These are phyloP conservation scores for Hydropotes inermis DNA, from an alignment of 2,113 vertebrate genomes.

Conservation along the genomic window DNA sequence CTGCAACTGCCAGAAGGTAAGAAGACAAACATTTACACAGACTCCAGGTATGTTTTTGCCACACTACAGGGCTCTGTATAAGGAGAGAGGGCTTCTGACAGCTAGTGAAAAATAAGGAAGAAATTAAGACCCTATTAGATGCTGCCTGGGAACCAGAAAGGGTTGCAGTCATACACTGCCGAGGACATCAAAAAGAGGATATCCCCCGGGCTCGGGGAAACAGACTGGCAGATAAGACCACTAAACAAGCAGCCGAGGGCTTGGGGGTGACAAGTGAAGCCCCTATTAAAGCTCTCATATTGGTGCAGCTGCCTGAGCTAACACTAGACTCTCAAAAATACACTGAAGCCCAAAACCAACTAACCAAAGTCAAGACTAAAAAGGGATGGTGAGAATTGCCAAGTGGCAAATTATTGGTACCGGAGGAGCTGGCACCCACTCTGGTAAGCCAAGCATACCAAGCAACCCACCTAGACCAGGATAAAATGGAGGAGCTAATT, in stretches of 20 bases:
- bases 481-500: not conserved
- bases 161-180: not conserved
- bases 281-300: not conserved
- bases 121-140: not conserved
- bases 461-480: not conserved
- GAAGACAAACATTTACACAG: not conserved
- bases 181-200: not conserved
- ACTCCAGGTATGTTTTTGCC: not conserved
- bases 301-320: not conserved
- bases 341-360: not conserved
- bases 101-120: not conserved
- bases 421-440: not conserved
- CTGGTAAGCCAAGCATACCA: not conserved
- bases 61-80: not conserved
- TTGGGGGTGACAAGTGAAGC: not conserved
- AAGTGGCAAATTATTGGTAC: not conserved
- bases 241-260: not conserved
- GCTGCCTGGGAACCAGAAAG: not conserved
- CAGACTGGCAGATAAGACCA: not conserved
- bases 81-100: not conserved
- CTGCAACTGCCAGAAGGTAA: not conserved
- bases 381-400: not conserved
- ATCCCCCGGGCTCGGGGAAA: fast-evolving
- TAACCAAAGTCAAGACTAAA: not conserved
- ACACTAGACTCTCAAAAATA: not conserved